Base-by-base conservation (phyloP, 2,888 invertebrate species). In the Oithona nana region DNA sequence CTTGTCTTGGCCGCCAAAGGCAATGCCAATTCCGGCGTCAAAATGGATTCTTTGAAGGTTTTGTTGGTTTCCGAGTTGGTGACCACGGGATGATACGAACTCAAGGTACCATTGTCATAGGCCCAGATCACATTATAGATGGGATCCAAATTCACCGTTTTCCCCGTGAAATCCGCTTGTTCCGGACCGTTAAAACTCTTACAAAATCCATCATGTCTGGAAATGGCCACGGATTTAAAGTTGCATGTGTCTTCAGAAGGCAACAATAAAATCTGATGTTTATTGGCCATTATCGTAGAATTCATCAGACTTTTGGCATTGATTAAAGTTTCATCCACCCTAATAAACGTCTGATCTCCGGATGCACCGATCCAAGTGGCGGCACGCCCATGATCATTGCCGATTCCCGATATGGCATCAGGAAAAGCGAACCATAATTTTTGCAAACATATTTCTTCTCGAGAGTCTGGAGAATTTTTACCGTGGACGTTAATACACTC, bases 341-440 rank as follows among this genome's bases (percentile, higher is more conserved):
- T 88, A 57, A 94, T 79, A 71, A 88, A 92, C 1, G 95, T 97
- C 74, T 90, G 88, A 76, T 97, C 95, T 0, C 90, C 93, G n/a
- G 88, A 87, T 3, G 94, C 93, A 1, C 88, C 86, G 20, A 95
- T 81, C 90, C 92, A 93, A 0, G 88, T 88, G 0, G 90, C 95
- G 68, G 86, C 80, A 67, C 89, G 82, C 0, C 92, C 87, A 75
- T 84, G 83, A 64, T 83, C 81, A 0, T 88, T 83, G 0, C 95
- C 95, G 54, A 89, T 80, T 59, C 84, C 83, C 0, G 86, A 83
- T 30, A 93, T 82, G 1, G 80, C 75, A 3, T 81, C 83, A 1
- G 90, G 88, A 63, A 81, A 79, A 28, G 85, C 71, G 68, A 74
- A 75, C 77, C 77, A 78, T 24, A 71, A 68, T 1, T 68, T 68